These are phyloP conservation scores for Lagenorhynchus albirostris DNA, from an alignment of 2,113 vertebrate species.

Conservation along the genomic window DNA sequence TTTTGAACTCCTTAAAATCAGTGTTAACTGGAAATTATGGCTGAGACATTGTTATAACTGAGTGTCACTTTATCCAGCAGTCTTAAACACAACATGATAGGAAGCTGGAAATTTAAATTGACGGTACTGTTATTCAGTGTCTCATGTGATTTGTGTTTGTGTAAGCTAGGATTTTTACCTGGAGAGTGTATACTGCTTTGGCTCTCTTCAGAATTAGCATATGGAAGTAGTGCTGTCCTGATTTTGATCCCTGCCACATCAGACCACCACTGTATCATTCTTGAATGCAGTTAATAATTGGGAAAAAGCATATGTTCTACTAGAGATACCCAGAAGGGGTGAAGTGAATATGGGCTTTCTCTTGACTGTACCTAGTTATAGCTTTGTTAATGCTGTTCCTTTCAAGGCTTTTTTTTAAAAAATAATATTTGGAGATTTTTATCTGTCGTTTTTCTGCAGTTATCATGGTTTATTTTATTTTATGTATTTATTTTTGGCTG, in stretches of 20 bases:
- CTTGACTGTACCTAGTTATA: background rate
- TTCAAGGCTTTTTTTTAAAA: background rate
- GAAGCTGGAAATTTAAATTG: background rate
- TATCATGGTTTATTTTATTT: too few species aligned
- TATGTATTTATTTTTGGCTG: too few species aligned
- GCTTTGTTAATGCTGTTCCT: background rate
- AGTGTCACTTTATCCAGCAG: background rate
- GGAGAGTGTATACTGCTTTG: background rate
- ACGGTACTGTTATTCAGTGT: background rate
- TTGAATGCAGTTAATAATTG: slow-evolving; percentile 10
- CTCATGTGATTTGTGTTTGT: background rate
- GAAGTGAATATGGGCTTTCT: background rate
- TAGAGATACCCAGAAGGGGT: background rate
- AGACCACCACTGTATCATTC: background rate
- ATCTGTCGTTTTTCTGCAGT: too few species aligned
- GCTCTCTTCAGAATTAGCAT: background rate
- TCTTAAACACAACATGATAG: background rate
- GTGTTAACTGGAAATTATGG: background rate
- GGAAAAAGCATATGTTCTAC: background rate
- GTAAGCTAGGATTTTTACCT: slow-evolving; percentile 16
- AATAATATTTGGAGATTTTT: too few species aligned
- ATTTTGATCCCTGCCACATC: background rate
- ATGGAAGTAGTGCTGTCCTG: background rate
- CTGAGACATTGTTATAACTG: background rate
- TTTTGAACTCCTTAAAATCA: slow-evolving; percentile 12